Evolutionary conservation across 2,888 invertebrate genomes (phyloP), one percentile per base, ranked within the genome.

Genomic region (Hemaris fuciformis): DNA sequence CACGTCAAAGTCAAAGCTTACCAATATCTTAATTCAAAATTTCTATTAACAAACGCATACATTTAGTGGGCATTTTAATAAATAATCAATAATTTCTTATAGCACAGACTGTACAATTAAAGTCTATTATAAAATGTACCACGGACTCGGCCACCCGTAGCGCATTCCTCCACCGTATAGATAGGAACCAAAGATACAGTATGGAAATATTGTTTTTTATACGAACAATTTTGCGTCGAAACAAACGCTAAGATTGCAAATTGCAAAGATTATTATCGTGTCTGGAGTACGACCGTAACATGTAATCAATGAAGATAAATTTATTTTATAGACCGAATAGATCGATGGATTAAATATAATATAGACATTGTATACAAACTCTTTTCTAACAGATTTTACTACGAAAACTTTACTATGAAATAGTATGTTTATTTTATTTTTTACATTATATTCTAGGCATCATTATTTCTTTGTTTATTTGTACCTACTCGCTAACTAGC

Each of bases 1-100:
- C 38, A 63, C 60, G n/a, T 58, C 23, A 45, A 18, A 61, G 13
- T 42, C 31, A 23, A 20, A 43, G 25, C 31, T 2, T 42, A 43
- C 23, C 56, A 57, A 61, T 61, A 57, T 25, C 31, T 61, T 53
- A 56, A 61, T 61, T 31, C 42, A 20, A 27, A 61, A 48, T 43
- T 57, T 61, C 23, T 53, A 61, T 61, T 60, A 60, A 42, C 43
- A 18, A 43, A 18, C 22, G 31, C 34, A 60, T 34, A 60, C 18
- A n/a, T 38, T 38, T 38, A 38, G 38, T 1, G 18, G 53, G n/a
- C n/a, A 53, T 53, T 53, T 53, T 53, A 53, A 53, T 53, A 53
- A 53, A 53, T 53, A 53, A 53, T 53, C 53, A 53, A 53, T 53
- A 53, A 53, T 8, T 31, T 53, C 53, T 31, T 31, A 18, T 18